These are phyloP conservation scores for Tapera naevia DNA, from an alignment of 2,797 vertebrate species.

Conservation along the genomic window DNA sequence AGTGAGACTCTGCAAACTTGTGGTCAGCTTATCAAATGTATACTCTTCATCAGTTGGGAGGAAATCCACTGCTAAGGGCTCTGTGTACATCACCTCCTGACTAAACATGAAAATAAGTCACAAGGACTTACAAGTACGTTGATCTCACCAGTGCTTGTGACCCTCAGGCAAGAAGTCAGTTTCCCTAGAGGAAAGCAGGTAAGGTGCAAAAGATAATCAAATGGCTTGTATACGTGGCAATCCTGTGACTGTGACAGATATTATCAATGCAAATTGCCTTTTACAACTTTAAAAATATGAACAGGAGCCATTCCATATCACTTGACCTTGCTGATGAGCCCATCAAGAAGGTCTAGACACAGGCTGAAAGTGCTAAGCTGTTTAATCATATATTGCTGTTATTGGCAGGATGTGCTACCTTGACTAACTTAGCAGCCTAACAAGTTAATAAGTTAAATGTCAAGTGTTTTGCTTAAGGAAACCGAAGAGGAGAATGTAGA, in stretches of 20 bases:
- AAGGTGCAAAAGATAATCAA: background rate
- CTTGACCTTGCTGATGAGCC: background rate
- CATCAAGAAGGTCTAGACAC: background rate
- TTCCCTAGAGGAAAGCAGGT: background rate
- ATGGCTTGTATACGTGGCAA: background rate
- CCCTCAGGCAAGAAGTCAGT: background rate
- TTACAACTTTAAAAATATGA: background rate
- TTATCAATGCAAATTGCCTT: background rate
- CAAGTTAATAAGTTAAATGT: background rate
- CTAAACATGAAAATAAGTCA: background rate
- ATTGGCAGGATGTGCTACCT: background rate
- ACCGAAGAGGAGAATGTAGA: background rate
- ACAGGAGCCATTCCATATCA: fast-evolving
- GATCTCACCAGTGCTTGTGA: background rate
- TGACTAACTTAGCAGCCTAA: background rate
- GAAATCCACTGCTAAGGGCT: background rate
- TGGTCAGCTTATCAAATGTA: background rate
- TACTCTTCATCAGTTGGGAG: background rate
- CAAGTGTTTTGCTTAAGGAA: background rate
- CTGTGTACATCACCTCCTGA: background rate
- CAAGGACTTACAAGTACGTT: background rate
- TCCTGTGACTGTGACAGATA: background rate
- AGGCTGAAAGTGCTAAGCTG: background rate
- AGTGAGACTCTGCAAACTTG: background rate
- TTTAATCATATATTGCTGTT: background rate